phyloP scores from a whole-genome alignment of 92 coral and sea anemone species.

The Palythoa grandiflora region DNA sequence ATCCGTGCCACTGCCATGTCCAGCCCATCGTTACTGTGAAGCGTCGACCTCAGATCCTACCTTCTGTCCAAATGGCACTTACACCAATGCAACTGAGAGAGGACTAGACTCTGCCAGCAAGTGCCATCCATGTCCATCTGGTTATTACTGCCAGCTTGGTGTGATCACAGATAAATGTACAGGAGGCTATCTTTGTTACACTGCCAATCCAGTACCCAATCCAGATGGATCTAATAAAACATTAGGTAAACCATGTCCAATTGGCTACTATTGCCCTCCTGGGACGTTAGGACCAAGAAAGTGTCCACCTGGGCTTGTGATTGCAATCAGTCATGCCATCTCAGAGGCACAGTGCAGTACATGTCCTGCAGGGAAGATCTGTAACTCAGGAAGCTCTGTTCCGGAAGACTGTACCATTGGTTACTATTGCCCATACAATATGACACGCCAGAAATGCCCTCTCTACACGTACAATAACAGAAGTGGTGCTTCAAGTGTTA shows the following conservation, averaged over 20 bases:
- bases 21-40: constrained; percentile 80
- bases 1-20: constrained; percentile 83
- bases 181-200: constrained; percentile 89
- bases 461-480: constrained; percentile 72
- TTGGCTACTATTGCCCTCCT: constrained; percentile 88
- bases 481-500: constrained; percentile 79
- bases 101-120: constrained; percentile 71
- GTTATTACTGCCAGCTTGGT: constrained; percentile 92
- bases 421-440: constrained; percentile 88
- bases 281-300: constrained; percentile 70
- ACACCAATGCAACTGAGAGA: constrained; percentile 63
- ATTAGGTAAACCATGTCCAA: constrained; percentile 80
- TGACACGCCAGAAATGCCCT: constrained; percentile 84
- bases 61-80: constrained; percentile 95
- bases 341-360: constrained; percentile 81
- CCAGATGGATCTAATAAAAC: constrained; percentile 86
- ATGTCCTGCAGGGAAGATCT: constrained; percentile 96
- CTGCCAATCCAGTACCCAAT: constrained; percentile 80
- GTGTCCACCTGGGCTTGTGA: constrained; percentile 84
- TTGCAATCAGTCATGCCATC: constrained; percentile 79
- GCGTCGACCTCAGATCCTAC: constrained; percentile 80
- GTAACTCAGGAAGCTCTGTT: constrained; percentile 78
- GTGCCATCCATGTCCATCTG: constrained; percentile 85
- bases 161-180: constrained; percentile 76
- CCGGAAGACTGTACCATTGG: constrained; percentile 92